Evolutionary conservation across 2,113 vertebrate genomes (phyloP).

Genomic region (Anguilla japonica): DNA sequence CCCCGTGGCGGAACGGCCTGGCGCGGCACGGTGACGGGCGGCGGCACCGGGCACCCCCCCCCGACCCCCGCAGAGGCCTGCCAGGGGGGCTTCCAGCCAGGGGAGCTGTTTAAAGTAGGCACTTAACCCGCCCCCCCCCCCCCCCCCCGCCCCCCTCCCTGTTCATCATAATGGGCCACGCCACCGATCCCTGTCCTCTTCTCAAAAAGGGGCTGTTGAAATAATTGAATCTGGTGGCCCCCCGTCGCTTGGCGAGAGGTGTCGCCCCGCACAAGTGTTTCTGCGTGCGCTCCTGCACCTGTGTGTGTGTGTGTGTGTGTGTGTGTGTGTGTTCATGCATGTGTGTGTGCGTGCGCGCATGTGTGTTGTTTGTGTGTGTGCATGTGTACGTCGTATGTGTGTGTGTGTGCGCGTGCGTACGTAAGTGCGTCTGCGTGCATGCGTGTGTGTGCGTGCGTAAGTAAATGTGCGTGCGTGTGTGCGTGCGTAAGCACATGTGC

Average conservation of each 20-base stretch:
- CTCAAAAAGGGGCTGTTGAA: slow-evolving; percentile 49
- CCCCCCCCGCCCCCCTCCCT: slow-evolving; percentile 16
- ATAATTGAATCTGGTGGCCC: slow-evolving; percentile 49
- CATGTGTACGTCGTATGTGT: too few species aligned
- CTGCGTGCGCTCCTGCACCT: slow-evolving; percentile 1
- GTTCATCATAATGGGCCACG: slow-evolving; percentile 34
- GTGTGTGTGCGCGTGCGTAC: neutral
- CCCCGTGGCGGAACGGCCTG: neutral
- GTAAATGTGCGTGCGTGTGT: neutral
- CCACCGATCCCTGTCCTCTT: slow-evolving; percentile 30
- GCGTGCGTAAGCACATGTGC: neutral
- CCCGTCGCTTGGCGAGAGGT: slow-evolving; percentile 38
- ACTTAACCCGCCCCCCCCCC: slow-evolving; percentile 38
- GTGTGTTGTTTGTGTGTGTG: neutral
- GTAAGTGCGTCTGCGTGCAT: slow-evolving; percentile 4
- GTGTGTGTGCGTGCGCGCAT: neutral
- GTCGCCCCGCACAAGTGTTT: neutral
- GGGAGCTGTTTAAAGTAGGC: slow-evolving; percentile 43
- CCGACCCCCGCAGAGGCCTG: slow-evolving; percentile 11
- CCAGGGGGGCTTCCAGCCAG: slow-evolving; percentile 27
- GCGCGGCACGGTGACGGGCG: neutral
- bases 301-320: neutral
- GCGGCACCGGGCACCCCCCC: neutral
- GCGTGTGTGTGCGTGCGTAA: slow-evolving; percentile 13
- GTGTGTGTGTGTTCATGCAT: slow-evolving; percentile 10